phyloP scores from a whole-genome alignment of 1,140 invertebrate genomes.

The Tetramorium alpestre region DNA sequence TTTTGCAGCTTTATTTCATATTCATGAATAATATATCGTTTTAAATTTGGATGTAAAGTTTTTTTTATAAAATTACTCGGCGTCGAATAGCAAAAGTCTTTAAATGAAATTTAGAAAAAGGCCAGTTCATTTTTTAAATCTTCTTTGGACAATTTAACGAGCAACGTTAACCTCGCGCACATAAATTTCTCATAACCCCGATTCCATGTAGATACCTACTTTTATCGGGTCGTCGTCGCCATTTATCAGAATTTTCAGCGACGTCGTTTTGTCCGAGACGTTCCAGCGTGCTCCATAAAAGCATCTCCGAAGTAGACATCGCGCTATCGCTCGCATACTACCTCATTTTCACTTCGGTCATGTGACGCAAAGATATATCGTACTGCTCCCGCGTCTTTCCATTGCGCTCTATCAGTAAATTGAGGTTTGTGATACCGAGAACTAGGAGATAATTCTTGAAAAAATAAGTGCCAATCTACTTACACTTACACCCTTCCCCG shows the following conservation, averaged over 20 bases:
- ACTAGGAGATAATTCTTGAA: not conserved
- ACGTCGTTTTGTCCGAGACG: not conserved
- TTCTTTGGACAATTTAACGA: not conserved
- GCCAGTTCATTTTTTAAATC: not conserved
- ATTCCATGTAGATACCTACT: constrained; percentile 31
- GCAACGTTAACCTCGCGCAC: constrained; percentile 2
- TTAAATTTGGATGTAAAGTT: not conserved
- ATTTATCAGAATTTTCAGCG: constrained; percentile 55
- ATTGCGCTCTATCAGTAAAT: constrained; percentile 31
- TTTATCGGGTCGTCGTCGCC: not conserved
- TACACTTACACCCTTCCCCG: not conserved
- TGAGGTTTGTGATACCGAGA: constrained; percentile 12
- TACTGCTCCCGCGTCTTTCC: not conserved
- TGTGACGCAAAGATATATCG: not conserved
- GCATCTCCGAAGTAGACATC: constrained; percentile 19
- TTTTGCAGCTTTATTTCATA: not conserved
- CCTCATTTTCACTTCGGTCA: constrained; percentile 16
- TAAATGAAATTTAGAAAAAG: not conserved
- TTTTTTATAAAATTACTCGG: not conserved
- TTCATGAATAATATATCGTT: not conserved
- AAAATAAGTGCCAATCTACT: constrained; percentile 6
- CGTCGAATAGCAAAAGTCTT: not conserved
- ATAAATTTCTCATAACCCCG: constrained; percentile 40
- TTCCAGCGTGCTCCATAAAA: constrained; percentile 8
- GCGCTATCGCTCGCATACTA: not conserved